These are phyloP conservation scores for Anseranas semipalmata DNA, from an alignment of 2,113 vertebrate species.

Conservation along the genomic window DNA sequence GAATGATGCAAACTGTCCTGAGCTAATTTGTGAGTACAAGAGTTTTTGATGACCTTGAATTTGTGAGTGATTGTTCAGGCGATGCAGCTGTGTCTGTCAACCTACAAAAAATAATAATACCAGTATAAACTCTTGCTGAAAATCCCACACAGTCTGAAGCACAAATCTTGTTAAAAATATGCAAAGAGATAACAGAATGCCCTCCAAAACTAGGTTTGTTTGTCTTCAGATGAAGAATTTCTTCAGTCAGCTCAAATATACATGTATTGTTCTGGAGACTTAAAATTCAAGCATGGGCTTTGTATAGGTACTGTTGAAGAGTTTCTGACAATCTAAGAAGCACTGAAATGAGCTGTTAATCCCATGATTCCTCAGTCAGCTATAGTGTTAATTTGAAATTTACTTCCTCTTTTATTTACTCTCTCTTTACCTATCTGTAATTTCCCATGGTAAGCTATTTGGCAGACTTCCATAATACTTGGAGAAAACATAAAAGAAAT, in stretches of 20 bases:
- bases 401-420: background rate
- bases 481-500: background rate
- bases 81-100: background rate
- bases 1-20: background rate
- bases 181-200: background rate
- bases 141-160: background rate
- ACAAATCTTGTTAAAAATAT: background rate
- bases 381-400: background rate
- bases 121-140: background rate
- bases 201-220: background rate
- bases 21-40: background rate
- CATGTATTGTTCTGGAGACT: background rate
- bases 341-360: background rate
- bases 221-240: background rate
- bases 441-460: background rate
- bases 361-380: background rate
- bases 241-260: background rate
- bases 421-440: background rate
- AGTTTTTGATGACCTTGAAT: background rate
- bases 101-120: background rate
- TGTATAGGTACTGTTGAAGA: background rate
- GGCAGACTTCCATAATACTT: background rate
- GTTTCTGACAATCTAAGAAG: background rate
- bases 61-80: background rate
- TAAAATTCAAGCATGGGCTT: background rate